These are phyloP conservation scores for Syncerus caffer DNA, from an alignment of 2,797 vertebrate genomes.

Conservation along the genomic window DNA sequence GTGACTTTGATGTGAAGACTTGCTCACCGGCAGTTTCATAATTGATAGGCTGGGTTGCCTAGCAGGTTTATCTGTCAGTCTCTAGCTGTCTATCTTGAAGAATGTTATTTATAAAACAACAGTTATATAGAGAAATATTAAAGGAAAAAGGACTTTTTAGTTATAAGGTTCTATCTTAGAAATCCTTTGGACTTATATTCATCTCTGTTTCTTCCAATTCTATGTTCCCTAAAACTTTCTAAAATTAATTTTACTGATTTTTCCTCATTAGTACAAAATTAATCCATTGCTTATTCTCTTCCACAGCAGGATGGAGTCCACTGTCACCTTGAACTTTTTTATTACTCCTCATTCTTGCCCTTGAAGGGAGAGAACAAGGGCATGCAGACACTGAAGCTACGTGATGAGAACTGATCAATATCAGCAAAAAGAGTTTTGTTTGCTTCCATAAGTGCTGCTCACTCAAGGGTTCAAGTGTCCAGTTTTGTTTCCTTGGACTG, in stretches of 20 bases:
- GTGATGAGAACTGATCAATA: neutral
- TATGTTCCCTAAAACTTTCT: neutral
- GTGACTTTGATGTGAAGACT: neutral
- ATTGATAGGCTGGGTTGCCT: neutral
- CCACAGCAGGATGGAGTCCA: neutral
- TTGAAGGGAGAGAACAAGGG: neutral
- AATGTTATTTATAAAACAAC: slow-evolving; percentile 20
- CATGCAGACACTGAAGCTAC: neutral
- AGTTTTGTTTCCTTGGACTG: neutral
- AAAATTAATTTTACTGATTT: neutral
- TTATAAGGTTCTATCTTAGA: neutral
- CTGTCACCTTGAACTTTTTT: neutral
- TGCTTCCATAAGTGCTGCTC: neutral
- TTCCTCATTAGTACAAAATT: neutral
- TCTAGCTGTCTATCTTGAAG: neutral
- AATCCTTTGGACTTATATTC: neutral
- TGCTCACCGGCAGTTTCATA: neutral
- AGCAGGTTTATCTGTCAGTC: neutral
- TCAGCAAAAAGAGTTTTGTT: neutral
- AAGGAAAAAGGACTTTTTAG: neutral
- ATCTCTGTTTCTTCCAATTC: neutral
- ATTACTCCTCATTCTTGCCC: neutral
- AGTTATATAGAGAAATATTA: neutral
- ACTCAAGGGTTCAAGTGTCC: neutral
- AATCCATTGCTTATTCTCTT: neutral